phyloP scores from a whole-genome alignment of 2,888 invertebrate genomes.

The Pseudococcus longispinus region DNA sequence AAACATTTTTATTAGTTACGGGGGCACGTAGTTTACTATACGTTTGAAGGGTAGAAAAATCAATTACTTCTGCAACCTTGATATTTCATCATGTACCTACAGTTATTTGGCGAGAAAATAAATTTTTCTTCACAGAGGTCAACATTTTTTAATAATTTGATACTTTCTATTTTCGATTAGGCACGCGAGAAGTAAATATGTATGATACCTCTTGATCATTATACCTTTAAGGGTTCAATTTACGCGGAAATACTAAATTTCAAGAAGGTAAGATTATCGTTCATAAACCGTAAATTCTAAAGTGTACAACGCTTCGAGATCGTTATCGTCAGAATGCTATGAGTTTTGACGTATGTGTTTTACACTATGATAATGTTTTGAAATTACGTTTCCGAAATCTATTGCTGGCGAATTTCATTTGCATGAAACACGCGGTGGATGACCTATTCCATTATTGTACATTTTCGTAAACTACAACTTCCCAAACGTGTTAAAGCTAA shows the following conservation, averaged over 20 bases:
- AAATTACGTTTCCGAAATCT: slow-evolving; percentile 5
- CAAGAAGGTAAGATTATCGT: slow-evolving; percentile 24
- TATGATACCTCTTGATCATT: slow-evolving; percentile 4
- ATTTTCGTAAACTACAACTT: neutral
- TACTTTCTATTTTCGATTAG: slow-evolving; percentile 22
- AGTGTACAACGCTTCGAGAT: neutral
- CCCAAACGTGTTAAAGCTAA: neutral
- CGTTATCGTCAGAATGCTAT: neutral
- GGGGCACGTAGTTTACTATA: neutral
- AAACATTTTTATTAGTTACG: neutral
- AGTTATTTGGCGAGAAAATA: neutral
- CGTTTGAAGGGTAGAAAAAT: slow-evolving; percentile 25
- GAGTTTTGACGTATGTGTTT: neutral
- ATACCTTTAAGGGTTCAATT: neutral
- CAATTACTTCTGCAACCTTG: slow-evolving; percentile 39
- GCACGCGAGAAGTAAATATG: neutral
- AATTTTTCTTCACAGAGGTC: slow-evolving; percentile 16
- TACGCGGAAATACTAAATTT: slow-evolving; percentile 36
- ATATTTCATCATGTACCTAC: slow-evolving; percentile 9
- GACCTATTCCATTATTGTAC: neutral
- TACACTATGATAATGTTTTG: neutral
- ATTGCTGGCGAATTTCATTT: neutral
- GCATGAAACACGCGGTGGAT: neutral
- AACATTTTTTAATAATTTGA: slow-evolving; percentile 21
- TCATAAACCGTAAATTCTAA: neutral